Evolutionary conservation across 2,888 invertebrate genomes (phyloP).

Genomic region (Calameuta pallipes): DNA sequence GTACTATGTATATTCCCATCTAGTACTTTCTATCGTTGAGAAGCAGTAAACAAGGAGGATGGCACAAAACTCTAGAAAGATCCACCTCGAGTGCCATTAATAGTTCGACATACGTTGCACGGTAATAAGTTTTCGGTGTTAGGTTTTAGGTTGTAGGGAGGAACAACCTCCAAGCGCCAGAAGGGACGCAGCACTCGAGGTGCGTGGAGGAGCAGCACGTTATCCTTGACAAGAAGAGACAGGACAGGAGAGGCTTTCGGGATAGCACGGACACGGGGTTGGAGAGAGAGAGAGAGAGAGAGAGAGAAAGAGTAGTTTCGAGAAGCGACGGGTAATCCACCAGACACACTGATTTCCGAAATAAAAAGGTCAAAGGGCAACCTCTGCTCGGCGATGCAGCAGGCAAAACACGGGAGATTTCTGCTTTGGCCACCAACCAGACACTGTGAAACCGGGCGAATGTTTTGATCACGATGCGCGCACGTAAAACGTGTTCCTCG

Average conservation of each 20-base stretch:
- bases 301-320: conserved; percentile 10
- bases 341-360: neutral
- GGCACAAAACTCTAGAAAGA: neutral
- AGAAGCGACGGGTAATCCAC: neutral
- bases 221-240: neutral
- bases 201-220: neutral
- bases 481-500: conserved; percentile 37
- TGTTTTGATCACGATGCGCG: neutral
- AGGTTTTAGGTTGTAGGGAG: neutral
- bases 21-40: neutral
- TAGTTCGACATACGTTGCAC: neutral
- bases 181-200: neutral
- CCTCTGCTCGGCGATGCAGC: neutral
- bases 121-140: neutral
- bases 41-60: neutral
- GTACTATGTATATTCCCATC: neutral
- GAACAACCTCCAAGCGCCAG: neutral
- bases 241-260: neutral
- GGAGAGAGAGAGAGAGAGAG: neutral
- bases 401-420: neutral
- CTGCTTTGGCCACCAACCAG: too few species aligned
- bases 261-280: neutral
- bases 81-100: neutral
- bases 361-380: neutral
- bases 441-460: neutral